Conservation (phyloP, 1,140 invertebrate species). For the Ceratina japonica region DNA sequence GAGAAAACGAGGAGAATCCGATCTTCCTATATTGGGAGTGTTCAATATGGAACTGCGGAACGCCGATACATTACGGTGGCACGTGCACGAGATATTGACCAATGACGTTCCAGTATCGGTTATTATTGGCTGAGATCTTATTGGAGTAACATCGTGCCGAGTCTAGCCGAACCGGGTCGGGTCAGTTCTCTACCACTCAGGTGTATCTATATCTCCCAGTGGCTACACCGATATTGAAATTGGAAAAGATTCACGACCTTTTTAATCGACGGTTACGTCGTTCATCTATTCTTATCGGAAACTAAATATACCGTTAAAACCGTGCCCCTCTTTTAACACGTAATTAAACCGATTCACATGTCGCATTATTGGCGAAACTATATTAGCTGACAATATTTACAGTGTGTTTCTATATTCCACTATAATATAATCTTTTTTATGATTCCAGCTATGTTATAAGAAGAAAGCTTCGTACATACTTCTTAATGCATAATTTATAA, state of each 20-base stretch:
- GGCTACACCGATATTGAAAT: slow-evolving; percentile 56
- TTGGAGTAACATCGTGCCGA: slow-evolving; percentile 52
- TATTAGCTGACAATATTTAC: no score
- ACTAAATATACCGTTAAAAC: not conserved
- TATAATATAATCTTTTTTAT: no score
- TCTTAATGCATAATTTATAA: no score
- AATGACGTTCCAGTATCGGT: slow-evolving; percentile 55
- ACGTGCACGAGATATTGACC: slow-evolving; percentile 63
- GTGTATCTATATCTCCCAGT: slow-evolving; percentile 53
- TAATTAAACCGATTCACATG: not conserved
- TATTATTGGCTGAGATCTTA: slow-evolving; percentile 62
- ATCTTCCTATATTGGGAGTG: slow-evolving; percentile 56
- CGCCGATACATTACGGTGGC: slow-evolving; percentile 60
- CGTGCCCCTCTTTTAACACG: no score
- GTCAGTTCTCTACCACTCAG: slow-evolving; percentile 25
- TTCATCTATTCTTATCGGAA: slow-evolving; percentile 7
- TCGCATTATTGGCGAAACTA: no score
- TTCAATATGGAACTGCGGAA: slow-evolving; percentile 58
- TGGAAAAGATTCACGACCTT: slow-evolving; percentile 42
- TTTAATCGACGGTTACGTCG: slow-evolving; percentile 28
- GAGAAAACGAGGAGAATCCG: slow-evolving; percentile 28
- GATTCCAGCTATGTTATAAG: no score
- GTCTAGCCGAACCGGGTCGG: not conserved
- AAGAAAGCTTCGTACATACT: no score
- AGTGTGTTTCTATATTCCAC: no score